Base-by-base conservation (phyloP, 2,797 vertebrate genomes). In the Anisognathus igniventris region DNA sequence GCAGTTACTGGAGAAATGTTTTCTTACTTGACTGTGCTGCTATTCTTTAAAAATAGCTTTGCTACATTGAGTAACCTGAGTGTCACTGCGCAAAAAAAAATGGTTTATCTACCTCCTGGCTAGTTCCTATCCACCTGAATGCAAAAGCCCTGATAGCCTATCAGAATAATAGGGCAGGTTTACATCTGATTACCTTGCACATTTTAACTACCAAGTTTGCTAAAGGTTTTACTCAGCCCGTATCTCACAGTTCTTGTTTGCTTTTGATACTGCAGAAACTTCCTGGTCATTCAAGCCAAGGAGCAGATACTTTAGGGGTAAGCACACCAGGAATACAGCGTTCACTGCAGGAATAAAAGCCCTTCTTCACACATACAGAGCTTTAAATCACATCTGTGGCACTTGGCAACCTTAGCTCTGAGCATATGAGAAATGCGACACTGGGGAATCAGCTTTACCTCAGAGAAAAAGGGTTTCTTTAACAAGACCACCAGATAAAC, bases 231-330 rank as follows among this genome's bases (percentile, higher is more conserved):
- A 79, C 92, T 92, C 88, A 10, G 58, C 65, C 78, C 40, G 0
- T 95, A 97, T 95, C 94, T 89, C 86, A 60, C 57, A 20, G 57
- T 45, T 84, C 47, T 80, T 97, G 92, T 96, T 96, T 96, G 88
- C 51, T 90, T 95, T 95, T 90, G 95, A 96, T 96, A 96, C 78
- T 76, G 81, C 60, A 90, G 94, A 94, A 95, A 95, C 91, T 96
- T 96, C 95, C 95, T 94, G 91, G 86, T 92, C 56, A 88, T 86
- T 66, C 33, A 86, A 93, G 80, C 83, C 90, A 91, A 92, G 60
- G 31, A 79, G 27, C 86, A 83, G 89, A 85, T 24, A 92, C 44
- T 92, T 77, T 0, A 67, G n/a, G 64, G 57, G 56, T 37, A 79
- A 77, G 80, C 56, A 70, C 78, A 92, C 57, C 57, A 58, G 56